Evolutionary conservation across 2,113 vertebrate species (phyloP).

Genomic region (Nycticebus coucang): DNA sequence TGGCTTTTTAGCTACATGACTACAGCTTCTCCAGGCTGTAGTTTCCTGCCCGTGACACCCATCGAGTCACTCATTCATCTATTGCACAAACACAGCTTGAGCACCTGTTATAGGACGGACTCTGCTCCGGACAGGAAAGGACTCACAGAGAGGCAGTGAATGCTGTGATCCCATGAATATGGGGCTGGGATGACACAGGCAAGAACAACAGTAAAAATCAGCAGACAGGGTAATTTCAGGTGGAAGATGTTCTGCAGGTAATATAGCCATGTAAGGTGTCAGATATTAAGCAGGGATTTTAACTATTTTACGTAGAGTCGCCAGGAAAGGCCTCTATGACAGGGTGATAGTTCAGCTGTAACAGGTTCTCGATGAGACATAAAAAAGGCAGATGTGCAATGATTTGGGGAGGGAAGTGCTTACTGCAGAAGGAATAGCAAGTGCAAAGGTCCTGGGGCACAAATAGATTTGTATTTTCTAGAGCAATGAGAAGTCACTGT

Average conservation of each 20-base stretch:
- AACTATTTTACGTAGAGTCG: background rate
- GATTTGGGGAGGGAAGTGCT: background rate
- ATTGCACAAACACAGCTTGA: background rate
- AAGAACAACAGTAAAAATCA: background rate
- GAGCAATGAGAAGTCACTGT: background rate
- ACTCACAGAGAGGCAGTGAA: background rate
- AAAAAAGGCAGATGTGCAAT: background rate
- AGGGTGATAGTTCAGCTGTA: conserved; percentile 16
- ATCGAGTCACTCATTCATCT: background rate
- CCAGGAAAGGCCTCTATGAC: background rate
- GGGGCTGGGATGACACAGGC: background rate
- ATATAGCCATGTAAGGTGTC: too few relatives aligned
- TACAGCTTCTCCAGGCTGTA: background rate
- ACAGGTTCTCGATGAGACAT: background rate
- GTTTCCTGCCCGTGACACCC: background rate
- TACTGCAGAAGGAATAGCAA: background rate
- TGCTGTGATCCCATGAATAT: background rate
- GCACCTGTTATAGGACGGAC: background rate
- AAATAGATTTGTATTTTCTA: background rate
- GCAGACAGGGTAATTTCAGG: background rate
- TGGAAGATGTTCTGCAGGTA: too few relatives aligned
- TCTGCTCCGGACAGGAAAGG: background rate
- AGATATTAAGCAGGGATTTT: background rate
- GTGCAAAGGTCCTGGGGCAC: conserved; percentile 10
- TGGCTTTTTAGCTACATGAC: background rate